Evolutionary conservation across 2,888 invertebrate genomes (phyloP).

Genomic region (Caradrina clavipalpis): DNA sequence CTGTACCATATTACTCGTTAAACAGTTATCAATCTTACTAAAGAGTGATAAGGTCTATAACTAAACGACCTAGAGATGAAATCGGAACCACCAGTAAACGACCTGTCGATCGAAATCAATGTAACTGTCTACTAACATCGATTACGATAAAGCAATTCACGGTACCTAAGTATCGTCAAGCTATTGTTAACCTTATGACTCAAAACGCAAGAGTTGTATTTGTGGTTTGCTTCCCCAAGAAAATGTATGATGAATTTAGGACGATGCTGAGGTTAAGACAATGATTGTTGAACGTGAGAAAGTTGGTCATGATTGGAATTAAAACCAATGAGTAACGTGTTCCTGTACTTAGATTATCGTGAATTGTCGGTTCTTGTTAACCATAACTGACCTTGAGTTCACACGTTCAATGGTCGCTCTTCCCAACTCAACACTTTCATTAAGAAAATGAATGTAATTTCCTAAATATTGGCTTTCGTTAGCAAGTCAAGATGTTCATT

Average conservation of each 20-base stretch:
- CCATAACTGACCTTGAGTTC: slow-evolving; percentile 32
- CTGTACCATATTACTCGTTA: slow-evolving; percentile 19
- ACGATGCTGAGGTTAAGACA: slow-evolving; percentile 45
- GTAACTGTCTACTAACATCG: slow-evolving; percentile 74
- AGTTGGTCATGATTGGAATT: slow-evolving; percentile 61
- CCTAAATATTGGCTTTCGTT: not conserved
- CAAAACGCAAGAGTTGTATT: not conserved
- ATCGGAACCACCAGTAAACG: slow-evolving; percentile 61
- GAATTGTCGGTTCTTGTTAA: slow-evolving; percentile 33
- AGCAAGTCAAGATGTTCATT: slow-evolving; percentile 5
- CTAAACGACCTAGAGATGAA: slow-evolving; percentile 34
- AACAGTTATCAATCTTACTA: slow-evolving; percentile 60
- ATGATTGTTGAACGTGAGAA: slow-evolving; percentile 69
- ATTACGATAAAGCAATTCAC: slow-evolving; percentile 60
- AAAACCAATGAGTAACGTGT: slow-evolving; percentile 47
- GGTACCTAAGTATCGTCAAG: slow-evolving; percentile 13
- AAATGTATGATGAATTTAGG: slow-evolving; percentile 42
- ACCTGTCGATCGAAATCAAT: slow-evolving; percentile 71
- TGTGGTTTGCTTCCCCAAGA: not conserved
- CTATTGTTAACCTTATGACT: slow-evolving; percentile 34
- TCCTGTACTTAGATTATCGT: slow-evolving; percentile 21
- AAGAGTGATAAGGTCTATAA: slow-evolving; percentile 55
- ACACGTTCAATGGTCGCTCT: slow-evolving; percentile 25
- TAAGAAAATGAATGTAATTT: not conserved
- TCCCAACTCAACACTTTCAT: not conserved